Percentiles rank a stretch among this genome's conserved stretches.
phyloP scores from a whole-genome alignment of 1,140 invertebrate genomes.

The Pachyrhynchus sulphureomaculatus region DNA sequence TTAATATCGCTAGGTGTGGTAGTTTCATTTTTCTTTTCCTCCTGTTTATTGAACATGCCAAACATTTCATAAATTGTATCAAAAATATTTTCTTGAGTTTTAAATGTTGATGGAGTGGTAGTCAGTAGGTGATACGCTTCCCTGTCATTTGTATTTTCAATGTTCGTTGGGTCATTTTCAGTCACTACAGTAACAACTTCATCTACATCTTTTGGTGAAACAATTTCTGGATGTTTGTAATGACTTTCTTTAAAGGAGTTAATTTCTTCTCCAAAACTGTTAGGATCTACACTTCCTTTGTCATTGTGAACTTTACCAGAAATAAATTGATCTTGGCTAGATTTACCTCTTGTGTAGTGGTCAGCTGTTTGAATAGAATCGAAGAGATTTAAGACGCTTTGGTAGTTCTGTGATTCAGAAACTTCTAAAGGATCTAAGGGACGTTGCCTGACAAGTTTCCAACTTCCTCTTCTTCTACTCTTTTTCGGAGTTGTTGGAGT shows the following conservation, averaged over 20 bases:
- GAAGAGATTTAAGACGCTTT: conserved; percentile 38
- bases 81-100: conserved; percentile 42
- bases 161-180: not conserved
- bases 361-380: conserved; percentile 30
- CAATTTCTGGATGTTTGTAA: no score
- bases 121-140: not conserved
- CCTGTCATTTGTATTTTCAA: not conserved
- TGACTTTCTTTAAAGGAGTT: not conserved
- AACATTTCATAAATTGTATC: conserved; percentile 52
- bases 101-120: conserved; percentile 39
- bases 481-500: conserved; percentile 42
- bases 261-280: not conserved
- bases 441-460: conserved; percentile 63
- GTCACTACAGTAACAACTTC: conserved; percentile 7
- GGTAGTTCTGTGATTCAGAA: conserved; percentile 64
- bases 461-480: conserved; percentile 60
- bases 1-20: conserved; percentile 6
- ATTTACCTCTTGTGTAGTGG: not conserved
- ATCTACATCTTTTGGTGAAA: not conserved
- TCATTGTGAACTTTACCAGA: not conserved
- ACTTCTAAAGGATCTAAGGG: conserved; percentile 64
- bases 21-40: not conserved
- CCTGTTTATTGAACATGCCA: conserved; percentile 22
- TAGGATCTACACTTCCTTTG: not conserved
- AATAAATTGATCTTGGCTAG: no score